Conservation (phyloP, 2,797 vertebrate species). For the Prionace glauca region DNA sequence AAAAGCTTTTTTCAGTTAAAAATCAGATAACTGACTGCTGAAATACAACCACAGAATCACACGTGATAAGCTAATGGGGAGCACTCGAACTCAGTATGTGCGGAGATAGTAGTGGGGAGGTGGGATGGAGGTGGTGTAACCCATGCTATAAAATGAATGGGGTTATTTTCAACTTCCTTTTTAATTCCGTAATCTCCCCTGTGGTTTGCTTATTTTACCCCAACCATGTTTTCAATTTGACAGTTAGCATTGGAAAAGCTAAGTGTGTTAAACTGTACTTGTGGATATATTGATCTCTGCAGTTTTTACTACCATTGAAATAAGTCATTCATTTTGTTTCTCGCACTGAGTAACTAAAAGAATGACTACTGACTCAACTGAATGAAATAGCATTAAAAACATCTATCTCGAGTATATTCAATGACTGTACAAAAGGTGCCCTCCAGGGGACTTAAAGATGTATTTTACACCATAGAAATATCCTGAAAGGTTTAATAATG, state of each 20-base stretch:
- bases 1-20: not conserved
- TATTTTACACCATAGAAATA: not conserved
- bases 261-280: not conserved
- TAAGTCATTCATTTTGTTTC: slow-evolving; percentile 34
- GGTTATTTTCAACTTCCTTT: not conserved
- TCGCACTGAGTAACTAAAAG: slow-evolving; percentile 60
- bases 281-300: not conserved
- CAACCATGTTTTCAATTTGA: not conserved
- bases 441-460: slow-evolving; percentile 5
- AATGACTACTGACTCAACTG: slow-evolving; percentile 51
- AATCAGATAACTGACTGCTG: not conserved
- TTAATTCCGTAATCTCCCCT: not conserved
- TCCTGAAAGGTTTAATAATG: slow-evolving; percentile 5
- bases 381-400: slow-evolving; percentile 56
- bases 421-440: slow-evolving; percentile 54
- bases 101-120: not conserved
- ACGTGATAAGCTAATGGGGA: not conserved
- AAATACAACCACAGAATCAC: not conserved
- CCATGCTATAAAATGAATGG: not conserved
- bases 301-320: not conserved
- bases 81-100: no score
- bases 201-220: not conserved
- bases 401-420: slow-evolving; percentile 62
- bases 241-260: not conserved
- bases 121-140: no score